phyloP scores from a whole-genome alignment of 1,140 invertebrate species.

The Chrysoperla carnea region DNA sequence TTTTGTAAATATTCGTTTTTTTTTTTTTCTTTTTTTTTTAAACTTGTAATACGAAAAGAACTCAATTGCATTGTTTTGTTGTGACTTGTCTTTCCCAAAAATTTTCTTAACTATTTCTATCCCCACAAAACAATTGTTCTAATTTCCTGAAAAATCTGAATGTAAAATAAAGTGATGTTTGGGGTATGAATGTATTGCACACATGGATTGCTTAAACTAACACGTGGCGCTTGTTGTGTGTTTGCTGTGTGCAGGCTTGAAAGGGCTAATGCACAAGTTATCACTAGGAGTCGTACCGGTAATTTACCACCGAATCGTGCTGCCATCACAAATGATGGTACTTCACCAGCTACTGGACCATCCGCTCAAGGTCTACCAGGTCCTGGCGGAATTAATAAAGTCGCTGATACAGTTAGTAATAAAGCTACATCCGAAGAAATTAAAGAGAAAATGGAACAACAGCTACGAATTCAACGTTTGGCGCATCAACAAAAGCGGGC shows the following conservation, averaged over 20 bases:
- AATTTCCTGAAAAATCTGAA: no score
- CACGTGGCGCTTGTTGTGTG: slow-evolving; percentile 21
- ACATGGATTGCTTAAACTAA: background rate
- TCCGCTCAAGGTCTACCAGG: slow-evolving; percentile 1
- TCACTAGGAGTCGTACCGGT: slow-evolving; percentile 55
- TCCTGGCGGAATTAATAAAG: slow-evolving; percentile 9
- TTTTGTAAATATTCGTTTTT: no score
- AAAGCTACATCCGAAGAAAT: slow-evolving; percentile 59
- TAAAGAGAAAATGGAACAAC: slow-evolving; percentile 82
- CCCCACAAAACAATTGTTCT: no score
- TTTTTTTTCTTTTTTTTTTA: no score
- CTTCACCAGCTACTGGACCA: slow-evolving; percentile 2
- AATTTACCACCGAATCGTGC: slow-evolving; percentile 35
- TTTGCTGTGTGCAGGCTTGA: slow-evolving; percentile 33
- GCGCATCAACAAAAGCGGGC: slow-evolving; percentile 73
- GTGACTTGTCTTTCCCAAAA: no score
- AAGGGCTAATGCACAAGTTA: slow-evolving; percentile 45
- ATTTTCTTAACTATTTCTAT: no score
- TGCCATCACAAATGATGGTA: slow-evolving; percentile 11
- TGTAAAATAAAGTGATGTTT: no score
- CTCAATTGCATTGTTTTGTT: no score
- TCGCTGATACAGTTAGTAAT: slow-evolving; percentile 22
- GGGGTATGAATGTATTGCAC: no score
- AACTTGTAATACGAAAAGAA: no score
- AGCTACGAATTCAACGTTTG: slow-evolving; percentile 66